These are phyloP conservation scores for Pristis pectinata DNA, from an alignment of 2,797 vertebrate species.

Conservation along the genomic window DNA sequence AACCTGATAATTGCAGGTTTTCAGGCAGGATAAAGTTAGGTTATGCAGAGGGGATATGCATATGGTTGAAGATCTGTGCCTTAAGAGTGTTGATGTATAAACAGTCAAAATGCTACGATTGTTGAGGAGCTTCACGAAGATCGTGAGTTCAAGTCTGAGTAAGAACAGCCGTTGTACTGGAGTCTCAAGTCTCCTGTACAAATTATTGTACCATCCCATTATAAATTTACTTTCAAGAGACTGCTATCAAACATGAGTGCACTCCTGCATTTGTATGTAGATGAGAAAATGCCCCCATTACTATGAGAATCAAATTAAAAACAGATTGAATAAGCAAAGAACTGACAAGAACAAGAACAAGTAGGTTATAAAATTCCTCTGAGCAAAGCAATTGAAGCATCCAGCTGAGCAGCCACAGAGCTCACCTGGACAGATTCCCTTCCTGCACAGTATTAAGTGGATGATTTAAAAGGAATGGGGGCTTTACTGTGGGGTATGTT, in stretches of 20 bases:
- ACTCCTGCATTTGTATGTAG: slow-evolving; percentile 7
- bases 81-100: background rate
- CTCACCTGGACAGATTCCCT: slow-evolving; percentile 90
- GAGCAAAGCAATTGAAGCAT: slow-evolving; percentile 33
- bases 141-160: background rate
- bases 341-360: slow-evolving; percentile 38
- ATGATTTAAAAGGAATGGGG: slow-evolving; percentile 99
- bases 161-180: slow-evolving; percentile 3
- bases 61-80: background rate
- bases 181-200: background rate
- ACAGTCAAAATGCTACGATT: background rate
- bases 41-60: background rate
- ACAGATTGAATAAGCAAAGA: slow-evolving; percentile 30
- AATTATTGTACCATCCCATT: background rate
- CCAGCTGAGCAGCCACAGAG: slow-evolving; percentile 50
- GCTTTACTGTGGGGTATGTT: slow-evolving; percentile 90
- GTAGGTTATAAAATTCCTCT: slow-evolving; percentile 30
- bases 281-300: slow-evolving; percentile 16
- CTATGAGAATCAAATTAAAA: slow-evolving; percentile 23
- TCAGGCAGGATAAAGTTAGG: background rate
- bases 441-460: slow-evolving; percentile 96
- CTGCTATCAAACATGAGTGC: background rate
- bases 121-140: background rate
- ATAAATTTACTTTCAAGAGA: slow-evolving; percentile 21
- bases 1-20: background rate